Evolutionary conservation across 2,113 vertebrate genomes (phyloP).

Genomic region (Hippocampus comes): DNA sequence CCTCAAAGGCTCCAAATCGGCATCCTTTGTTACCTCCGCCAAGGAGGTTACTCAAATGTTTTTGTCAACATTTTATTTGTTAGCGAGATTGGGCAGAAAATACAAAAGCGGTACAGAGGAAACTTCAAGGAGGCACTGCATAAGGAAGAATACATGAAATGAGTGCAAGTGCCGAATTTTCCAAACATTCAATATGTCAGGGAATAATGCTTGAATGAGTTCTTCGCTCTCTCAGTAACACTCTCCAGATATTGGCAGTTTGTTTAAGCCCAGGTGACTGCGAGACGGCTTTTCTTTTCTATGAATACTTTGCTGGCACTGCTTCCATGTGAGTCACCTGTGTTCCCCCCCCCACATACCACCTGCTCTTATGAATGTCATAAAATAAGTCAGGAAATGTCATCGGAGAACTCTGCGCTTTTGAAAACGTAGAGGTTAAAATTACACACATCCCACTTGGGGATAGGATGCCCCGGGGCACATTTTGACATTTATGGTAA

Average conservation of each 20-base stretch:
- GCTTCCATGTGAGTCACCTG: neutral
- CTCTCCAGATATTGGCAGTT: neutral
- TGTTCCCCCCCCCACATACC: neutral
- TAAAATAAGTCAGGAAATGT: slow-evolving; percentile 24
- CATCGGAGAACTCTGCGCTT: slow-evolving; percentile 22
- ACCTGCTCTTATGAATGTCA: slow-evolving; percentile 2
- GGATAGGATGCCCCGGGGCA: slow-evolving; percentile 18
- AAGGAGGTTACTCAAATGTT: neutral
- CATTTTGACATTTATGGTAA: slow-evolving; percentile 52
- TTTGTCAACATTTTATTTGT: slow-evolving; percentile 8
- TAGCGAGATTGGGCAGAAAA: neutral
- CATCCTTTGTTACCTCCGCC: slow-evolving; percentile 9
- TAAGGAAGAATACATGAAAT: too few species aligned
- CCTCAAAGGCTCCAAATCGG: slow-evolving; percentile 31
- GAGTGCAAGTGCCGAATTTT: too few species aligned
- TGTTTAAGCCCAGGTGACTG: neutral
- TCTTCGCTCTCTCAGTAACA: neutral
- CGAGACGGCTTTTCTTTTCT: neutral
- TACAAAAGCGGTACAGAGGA: neutral
- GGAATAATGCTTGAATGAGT: neutral
- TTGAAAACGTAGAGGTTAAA: slow-evolving; percentile 17
- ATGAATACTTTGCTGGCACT: slow-evolving; percentile 11
- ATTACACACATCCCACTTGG: slow-evolving; percentile 35
- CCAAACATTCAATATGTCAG: neutral
- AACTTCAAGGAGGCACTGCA: neutral